Conservation (phyloP, 2,797 vertebrate species). For the Notamacropus eugenii region DNA sequence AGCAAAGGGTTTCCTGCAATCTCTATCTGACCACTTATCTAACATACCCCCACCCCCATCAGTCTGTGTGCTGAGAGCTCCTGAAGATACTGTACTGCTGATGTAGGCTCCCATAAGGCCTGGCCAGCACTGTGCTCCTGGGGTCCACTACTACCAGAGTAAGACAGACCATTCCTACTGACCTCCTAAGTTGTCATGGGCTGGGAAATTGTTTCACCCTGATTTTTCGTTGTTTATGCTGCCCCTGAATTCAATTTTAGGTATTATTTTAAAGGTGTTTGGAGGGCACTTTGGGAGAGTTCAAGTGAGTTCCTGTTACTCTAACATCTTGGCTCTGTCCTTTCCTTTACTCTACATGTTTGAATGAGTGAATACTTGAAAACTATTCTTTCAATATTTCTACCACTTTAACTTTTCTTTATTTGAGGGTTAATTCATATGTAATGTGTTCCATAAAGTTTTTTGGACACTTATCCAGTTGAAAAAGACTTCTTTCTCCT, state of each 20-base stretch:
- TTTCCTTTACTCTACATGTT: background rate
- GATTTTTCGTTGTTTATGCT: background rate
- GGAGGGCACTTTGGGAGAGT: background rate
- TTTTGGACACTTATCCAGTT: background rate
- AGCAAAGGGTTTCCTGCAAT: background rate
- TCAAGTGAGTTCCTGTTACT: background rate
- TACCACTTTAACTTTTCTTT: background rate
- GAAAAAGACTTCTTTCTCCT: background rate
- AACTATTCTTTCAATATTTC: background rate
- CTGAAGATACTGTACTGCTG: background rate
- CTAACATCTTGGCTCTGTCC: background rate
- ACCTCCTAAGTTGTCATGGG: background rate
- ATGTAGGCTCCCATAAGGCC: background rate
- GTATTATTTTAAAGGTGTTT: background rate
- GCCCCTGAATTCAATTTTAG: background rate
- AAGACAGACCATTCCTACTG: background rate
- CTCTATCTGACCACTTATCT: background rate
- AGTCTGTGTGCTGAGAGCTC: background rate
- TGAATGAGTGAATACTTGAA: background rate
- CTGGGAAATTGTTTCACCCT: background rate
- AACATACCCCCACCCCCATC: accelerated
- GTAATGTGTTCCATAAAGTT: background rate
- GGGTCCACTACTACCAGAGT: background rate
- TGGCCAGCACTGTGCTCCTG: background rate
- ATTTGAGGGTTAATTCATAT: background rate